Conservation (phyloP, 2,888 invertebrate species). For the Dasysyrphus tricinctus region DNA sequence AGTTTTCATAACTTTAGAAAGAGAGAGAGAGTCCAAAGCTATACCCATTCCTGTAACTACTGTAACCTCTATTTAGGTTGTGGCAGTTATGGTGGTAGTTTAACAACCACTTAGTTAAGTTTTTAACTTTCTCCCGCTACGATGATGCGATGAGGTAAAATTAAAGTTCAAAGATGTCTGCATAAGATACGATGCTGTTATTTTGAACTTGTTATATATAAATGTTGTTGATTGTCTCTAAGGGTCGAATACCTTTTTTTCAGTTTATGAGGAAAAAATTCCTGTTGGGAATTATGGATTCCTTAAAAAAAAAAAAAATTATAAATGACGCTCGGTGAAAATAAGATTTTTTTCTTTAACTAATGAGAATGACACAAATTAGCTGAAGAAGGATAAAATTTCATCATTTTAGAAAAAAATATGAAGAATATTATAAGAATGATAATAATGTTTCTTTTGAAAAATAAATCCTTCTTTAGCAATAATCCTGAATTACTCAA, state of each 20-base stretch:
- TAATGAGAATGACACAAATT: too few relatives aligned
- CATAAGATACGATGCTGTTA: constrained; percentile 55
- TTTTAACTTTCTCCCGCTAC: constrained; percentile 55
- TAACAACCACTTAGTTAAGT: constrained; percentile 72
- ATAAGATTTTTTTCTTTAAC: too few relatives aligned
- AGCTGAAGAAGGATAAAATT: too few relatives aligned
- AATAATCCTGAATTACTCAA: too few relatives aligned
- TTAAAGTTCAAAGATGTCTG: constrained; percentile 66
- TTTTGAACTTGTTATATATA: neutral
- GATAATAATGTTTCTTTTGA: too few relatives aligned
- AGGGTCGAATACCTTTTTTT: too few relatives aligned
- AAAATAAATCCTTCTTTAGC: too few relatives aligned
- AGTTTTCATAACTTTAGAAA: constrained; percentile 55
- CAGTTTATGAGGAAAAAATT: neutral
- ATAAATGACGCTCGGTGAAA: too few relatives aligned
- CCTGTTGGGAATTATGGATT: neutral
- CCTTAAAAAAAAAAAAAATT: neutral
- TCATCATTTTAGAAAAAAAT: too few relatives aligned
- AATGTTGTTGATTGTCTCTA: constrained; percentile 32
- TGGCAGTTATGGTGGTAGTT: constrained; percentile 66
- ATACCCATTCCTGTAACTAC: neutral
- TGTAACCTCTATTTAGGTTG: constrained; percentile 34
- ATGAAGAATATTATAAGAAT: too few relatives aligned
- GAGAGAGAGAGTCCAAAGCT: neutral
- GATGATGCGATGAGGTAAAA: constrained; percentile 14